Evolutionary conservation across 2,888 invertebrate genomes (phyloP), one percentile per base, ranked within the genome.

Genomic region (Masnerella sp.): DNA sequence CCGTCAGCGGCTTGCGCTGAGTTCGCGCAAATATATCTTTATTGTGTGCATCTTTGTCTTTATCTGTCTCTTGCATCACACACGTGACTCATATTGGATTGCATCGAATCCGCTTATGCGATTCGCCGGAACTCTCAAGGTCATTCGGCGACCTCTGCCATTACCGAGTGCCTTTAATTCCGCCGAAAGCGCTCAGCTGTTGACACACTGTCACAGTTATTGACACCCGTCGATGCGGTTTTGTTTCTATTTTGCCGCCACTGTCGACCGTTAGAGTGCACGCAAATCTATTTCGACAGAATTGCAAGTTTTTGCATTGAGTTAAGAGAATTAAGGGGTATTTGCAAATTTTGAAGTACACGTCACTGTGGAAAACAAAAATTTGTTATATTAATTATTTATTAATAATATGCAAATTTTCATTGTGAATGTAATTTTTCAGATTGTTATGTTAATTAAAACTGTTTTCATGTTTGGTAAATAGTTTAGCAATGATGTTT

Each of bases 11-110:
- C 42, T 51, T 4, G 52, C 30, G 62, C 64, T 45, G 43, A 49
- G 49, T 49, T 42, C 14, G 69, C 45, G 17, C 18, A 25, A 51
- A 61, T 54, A 30, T 54, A 70, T 56, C 47, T 69, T 69, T 42
- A 30, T 45, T 38, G 15, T 38, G 36, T 30, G 34, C 64, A 68
- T 64, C 68, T 72, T 49, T 51, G 54, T 65, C 59, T 64, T 56
- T 43, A 47, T 47, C 40, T 28, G 43, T 40, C 56, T 58, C 49
- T 69, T 56, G 59, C 51, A 59, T 38, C 42, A 64, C 42, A 76
- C 84, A 81, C 83, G 83, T 81, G 79, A 77, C 78, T 70, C 76
- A 81, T 84, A 84, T 84, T 84, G 84, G 84, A 84, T 84, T 84
- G 83, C 82, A 70, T 74, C 52, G 78, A 84, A 84, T 84, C 84